Evolutionary conservation across 2,113 vertebrate genomes (phyloP), one percentile per base, ranked within the genome.

Genomic region (Anoplopoma fimbria): DNA sequence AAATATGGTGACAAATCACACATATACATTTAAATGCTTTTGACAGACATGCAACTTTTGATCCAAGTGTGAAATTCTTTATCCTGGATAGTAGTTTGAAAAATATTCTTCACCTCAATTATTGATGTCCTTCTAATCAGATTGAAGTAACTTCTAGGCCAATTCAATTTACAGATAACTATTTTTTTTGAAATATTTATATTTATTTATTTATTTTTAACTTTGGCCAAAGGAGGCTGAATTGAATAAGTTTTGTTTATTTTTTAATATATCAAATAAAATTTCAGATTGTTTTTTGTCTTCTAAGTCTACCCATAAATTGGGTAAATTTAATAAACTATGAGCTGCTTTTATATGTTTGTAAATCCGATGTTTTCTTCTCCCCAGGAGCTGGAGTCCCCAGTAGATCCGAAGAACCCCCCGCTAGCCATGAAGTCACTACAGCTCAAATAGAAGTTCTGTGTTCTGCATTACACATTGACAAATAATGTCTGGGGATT

Each of bases 371-470:
- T 29, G 4, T 77, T 14, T 23, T 55, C 25, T 70, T 42, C 6
- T 67, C 29, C 14, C 1, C 65, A 94, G 93, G 90, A 93, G 38
- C 57, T 91, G 42, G 93, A 93, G 0, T 90, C 92, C 4, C 51
- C 90, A 17, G 62, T 75, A 4, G 91, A 93, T 4, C 2, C 55
- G 2, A 89, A 51, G 42, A 88, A 70, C 15, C 82, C 74, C 0
- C 25, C 77, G 3, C 55, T 87, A 0, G 1, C 13, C 0, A 60
- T 84, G 1, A 82, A 81, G 34, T n/a, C 73, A 6, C 31, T 76
- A 2, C 53, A 76, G 40, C 34, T 36, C 9, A 4, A 77, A 51
- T 87, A 84, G 63, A 64, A 51, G 29, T 51, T 64, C 23, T 64
- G 19, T 6, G 29, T 51, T 64, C 23, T 64, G 19, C 8, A 13